These are phyloP conservation scores for Molossus molossus DNA, from an alignment of 2,797 vertebrate genomes.

Conservation along the genomic window DNA sequence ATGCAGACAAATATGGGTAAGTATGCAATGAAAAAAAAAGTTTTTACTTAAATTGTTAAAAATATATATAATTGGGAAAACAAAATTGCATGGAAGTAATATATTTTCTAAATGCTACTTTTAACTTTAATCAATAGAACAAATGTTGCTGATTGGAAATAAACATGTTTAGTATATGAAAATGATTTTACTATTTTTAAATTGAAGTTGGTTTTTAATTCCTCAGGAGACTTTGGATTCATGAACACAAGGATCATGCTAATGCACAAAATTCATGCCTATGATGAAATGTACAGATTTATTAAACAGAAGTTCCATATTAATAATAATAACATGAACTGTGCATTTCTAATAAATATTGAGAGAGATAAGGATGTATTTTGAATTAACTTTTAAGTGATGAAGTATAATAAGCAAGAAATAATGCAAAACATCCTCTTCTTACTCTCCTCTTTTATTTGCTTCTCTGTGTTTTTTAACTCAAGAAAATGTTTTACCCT, in stretches of 20 bases:
- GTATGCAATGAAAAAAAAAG: conserved; percentile 45
- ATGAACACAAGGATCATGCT: conserved; percentile 71
- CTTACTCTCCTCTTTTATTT: conserved; percentile 67
- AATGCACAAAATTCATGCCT: conserved; percentile 71
- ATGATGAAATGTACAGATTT: conserved; percentile 68
- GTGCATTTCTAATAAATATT: conserved; percentile 63
- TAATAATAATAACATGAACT: conserved; percentile 60
- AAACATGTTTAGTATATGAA: conserved; percentile 18
- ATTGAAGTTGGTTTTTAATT: conserved; percentile 72
- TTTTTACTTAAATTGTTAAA: conserved; percentile 69
- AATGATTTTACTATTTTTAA: conserved; percentile 58
- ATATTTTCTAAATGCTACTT: conserved; percentile 49
- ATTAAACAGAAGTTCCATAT: conserved; percentile 62
- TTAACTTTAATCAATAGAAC: conserved; percentile 51
- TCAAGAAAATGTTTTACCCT: conserved; percentile 61
- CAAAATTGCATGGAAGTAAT: conserved; percentile 55
- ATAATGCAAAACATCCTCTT: conserved; percentile 63
- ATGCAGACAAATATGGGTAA: conserved; percentile 66
- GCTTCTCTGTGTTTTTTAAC: conserved; percentile 25
- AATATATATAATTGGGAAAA: conserved; percentile 62
- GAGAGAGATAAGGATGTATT: conserved; percentile 35
- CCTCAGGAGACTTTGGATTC: conserved; percentile 69
- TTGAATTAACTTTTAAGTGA: conserved; percentile 62
- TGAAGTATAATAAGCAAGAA: conserved; percentile 51
- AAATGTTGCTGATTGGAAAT: conserved; percentile 61